phyloP scores from a whole-genome alignment of 2,888 invertebrate genomes.

The Netelia melanura region DNA sequence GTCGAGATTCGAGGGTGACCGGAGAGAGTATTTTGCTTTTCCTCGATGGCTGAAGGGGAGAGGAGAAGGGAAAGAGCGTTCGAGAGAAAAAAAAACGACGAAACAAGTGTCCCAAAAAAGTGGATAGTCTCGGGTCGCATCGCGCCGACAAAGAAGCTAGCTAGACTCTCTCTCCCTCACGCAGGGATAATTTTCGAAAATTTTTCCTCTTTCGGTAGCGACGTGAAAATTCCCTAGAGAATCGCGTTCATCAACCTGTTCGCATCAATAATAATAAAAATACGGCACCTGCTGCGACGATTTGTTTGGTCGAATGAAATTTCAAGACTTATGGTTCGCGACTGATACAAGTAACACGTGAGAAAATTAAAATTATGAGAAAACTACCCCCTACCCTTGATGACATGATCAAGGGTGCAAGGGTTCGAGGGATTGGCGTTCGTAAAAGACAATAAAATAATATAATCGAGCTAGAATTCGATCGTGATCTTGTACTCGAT shows the following conservation, averaged over 20 bases:
- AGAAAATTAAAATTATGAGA: background rate
- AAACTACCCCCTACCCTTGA: background rate
- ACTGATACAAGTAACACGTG: background rate
- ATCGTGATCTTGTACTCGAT: background rate
- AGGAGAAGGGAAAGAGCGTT: background rate
- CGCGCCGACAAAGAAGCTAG: conserved; percentile 61
- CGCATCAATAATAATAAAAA: conserved; percentile 60
- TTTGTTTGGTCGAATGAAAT: background rate
- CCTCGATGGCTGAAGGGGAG: background rate
- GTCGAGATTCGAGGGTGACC: conserved; percentile 21
- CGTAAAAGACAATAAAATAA: background rate
- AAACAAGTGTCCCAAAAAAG: conserved; percentile 57
- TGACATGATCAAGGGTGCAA: too few relatives aligned
- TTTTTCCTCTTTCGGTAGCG: conserved; percentile 39
- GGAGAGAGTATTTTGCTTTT: conserved; percentile 33
- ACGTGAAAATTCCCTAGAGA: conserved; percentile 43
- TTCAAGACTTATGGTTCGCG: background rate
- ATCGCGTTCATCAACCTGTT: conserved; percentile 51
- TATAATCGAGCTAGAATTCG: background rate
- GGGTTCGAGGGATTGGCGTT: too few relatives aligned
- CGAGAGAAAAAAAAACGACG: conserved; percentile 36
- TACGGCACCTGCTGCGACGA: conserved; percentile 45
- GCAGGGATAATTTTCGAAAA: conserved; percentile 33
- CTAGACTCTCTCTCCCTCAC: conserved; percentile 58
- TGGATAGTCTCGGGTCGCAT: conserved; percentile 41